phyloP scores from a whole-genome alignment of 92 coral and sea anemone species.

The Umimayanthus kanabou region DNA sequence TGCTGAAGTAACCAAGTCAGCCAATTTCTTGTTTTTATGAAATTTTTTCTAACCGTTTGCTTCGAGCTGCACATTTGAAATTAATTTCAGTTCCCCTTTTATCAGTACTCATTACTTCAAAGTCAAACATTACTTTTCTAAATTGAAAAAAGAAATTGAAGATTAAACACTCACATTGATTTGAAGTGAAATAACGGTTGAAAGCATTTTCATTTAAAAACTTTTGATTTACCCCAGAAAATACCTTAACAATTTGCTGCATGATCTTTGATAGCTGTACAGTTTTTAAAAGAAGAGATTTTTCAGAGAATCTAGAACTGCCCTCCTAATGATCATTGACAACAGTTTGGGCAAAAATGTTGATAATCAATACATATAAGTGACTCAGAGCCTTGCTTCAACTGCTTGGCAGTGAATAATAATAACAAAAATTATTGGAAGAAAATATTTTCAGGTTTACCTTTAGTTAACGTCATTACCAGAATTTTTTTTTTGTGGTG shows the following conservation, averaged over 20 bases:
- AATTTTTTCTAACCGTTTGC: constrained; percentile 13
- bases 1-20: background rate
- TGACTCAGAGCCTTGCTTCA: background rate
- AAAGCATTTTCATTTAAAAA: background rate
- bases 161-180: background rate
- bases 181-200: background rate
- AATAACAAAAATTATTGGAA: too few species aligned
- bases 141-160: constrained; percentile 8
- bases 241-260: background rate
- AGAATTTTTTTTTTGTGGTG: background rate
- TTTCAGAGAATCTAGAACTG: background rate
- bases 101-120: background rate
- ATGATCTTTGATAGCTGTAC: background rate
- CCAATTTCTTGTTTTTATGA: background rate
- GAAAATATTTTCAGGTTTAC: background rate
- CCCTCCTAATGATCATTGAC: background rate
- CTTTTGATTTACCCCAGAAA: background rate
- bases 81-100: constrained; percentile 21
- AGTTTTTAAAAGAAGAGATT: background rate
- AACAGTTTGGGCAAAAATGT: background rate
- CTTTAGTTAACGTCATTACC: background rate
- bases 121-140: background rate
- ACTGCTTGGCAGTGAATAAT: background rate
- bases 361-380: background rate
- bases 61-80: constrained; percentile 3